A percentile compares a stretch with the other conserved stretches of the same genome.
phyloP scores from a whole-genome alignment of 2,113 vertebrate species.

The Megaptera novaeangliae region DNA sequence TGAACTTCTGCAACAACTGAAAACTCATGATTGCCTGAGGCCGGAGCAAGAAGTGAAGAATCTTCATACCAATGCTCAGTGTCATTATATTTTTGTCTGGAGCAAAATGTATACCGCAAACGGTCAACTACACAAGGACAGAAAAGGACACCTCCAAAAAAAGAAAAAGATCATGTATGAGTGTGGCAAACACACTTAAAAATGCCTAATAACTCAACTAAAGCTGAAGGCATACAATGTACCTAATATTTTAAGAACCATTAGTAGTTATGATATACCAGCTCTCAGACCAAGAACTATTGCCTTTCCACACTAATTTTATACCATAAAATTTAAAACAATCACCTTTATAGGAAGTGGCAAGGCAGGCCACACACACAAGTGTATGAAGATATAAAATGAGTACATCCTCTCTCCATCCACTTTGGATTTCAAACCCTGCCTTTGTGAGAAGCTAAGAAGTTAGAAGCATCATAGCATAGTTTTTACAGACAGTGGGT shows the following conservation, averaged over 20 bases:
- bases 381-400: background rate
- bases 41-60: slow-evolving; percentile 15
- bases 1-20: background rate
- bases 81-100: slow-evolving; percentile 41
- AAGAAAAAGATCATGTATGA: background rate
- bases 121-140: slow-evolving; percentile 13
- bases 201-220: background rate
- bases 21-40: slow-evolving; percentile 25
- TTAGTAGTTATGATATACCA: background rate
- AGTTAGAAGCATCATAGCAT: background rate
- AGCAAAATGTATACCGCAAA: slow-evolving; percentile 36
- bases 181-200: background rate
- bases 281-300: background rate
- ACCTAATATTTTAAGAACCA: background rate
- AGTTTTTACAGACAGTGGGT: background rate
- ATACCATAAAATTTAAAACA: background rate
- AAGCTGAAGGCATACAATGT: background rate
- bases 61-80: background rate
- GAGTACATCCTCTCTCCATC: background rate
- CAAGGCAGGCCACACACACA: background rate
- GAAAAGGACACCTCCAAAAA: slow-evolving; percentile 20
- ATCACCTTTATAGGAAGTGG: background rate
- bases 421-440: background rate
- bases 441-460: background rate
- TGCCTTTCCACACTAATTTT: background rate